Conservation (phyloP, 1,140 invertebrate species). For the Thereuonema tuberculata region DNA sequence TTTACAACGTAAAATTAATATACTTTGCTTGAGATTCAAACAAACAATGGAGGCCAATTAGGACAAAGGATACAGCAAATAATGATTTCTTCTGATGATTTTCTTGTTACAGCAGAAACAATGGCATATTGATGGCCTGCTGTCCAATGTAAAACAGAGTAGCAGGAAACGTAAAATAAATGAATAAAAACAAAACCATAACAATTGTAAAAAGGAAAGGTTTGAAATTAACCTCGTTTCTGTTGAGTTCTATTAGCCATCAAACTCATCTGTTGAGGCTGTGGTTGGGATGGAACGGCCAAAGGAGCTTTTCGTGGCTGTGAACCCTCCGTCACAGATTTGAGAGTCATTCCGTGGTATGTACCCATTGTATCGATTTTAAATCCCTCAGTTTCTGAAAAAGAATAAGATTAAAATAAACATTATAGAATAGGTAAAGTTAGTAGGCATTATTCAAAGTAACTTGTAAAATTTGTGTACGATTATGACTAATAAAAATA, state of each 20-base stretch:
- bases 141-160: no score
- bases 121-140: no score
- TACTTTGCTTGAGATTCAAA: no score
- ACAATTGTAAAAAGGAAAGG: no score
- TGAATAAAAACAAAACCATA: no score
- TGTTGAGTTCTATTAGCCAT: conserved; percentile 23
- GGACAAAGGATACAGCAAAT: no score
- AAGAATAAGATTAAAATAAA: conserved; percentile 6
- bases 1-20: no score
- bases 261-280: conserved; percentile 13
- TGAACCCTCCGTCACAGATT: conserved; percentile 87
- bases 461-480: background rate
- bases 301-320: conserved; percentile 38
- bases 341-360: conserved; percentile 93
- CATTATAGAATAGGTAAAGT: background rate
- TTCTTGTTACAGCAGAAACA: no score
- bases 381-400: conserved; percentile 84
- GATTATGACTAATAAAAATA: background rate
- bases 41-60: no score
- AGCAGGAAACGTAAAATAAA: no score
- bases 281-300: conserved; percentile 18
- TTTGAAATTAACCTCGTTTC: conserved; percentile 31
- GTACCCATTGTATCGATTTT: conserved; percentile 97
- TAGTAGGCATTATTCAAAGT: background rate
- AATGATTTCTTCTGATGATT: no score